Evolutionary conservation across 2,797 vertebrate genomes (phyloP), one percentile per base, ranked within the genome.

Genomic region (Cyprinella venusta): DNA sequence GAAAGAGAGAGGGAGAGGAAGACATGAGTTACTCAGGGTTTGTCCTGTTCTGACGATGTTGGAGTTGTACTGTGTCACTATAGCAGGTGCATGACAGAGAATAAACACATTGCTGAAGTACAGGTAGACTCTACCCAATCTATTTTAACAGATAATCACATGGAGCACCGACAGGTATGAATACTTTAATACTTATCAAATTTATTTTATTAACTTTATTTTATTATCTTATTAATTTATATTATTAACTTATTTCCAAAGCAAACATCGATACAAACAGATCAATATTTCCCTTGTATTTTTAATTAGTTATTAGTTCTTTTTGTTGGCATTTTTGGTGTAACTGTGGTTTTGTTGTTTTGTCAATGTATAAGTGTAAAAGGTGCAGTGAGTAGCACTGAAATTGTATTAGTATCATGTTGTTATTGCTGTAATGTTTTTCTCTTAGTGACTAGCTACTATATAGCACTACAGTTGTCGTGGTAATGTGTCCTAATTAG

Each of bases 151-250:
- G 56, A 71, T 40, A 63, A 21, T 52, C n/a, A 64, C 6, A 82
- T 79, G 75, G 82, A 78, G 21, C 21, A 83, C 65, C 54, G 4
- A 52, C 54, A 83, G 82, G 82, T 83, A 78, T 48, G 50, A 70
- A 50, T 6, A 38, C n/a, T 67, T 82, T 75, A 54, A 81, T 9
- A n/a, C 6, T 9, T 5, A 8, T 30, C 36, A 9, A 70, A 70
- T 59, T n/a, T n/a, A n/a, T n/a, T n/a, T n/a, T n/a, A n/a, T n/a
- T n/a, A n/a, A n/a, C n/a, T n/a, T n/a, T n/a, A n/a, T n/a, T n/a
- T n/a, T n/a, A n/a, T n/a, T n/a, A n/a, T n/a, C n/a, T n/a, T n/a
- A n/a, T n/a, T n/a, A n/a, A n/a, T n/a, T n/a, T n/a, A n/a, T n/a
- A n/a, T n/a, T n/a, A n/a, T n/a, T n/a, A n/a, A n/a, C n/a, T n/a